Evolutionary conservation across 2,113 vertebrate genomes (phyloP), one percentile per base, ranked within the genome.

Genomic region (Podocnemis expansa): DNA sequence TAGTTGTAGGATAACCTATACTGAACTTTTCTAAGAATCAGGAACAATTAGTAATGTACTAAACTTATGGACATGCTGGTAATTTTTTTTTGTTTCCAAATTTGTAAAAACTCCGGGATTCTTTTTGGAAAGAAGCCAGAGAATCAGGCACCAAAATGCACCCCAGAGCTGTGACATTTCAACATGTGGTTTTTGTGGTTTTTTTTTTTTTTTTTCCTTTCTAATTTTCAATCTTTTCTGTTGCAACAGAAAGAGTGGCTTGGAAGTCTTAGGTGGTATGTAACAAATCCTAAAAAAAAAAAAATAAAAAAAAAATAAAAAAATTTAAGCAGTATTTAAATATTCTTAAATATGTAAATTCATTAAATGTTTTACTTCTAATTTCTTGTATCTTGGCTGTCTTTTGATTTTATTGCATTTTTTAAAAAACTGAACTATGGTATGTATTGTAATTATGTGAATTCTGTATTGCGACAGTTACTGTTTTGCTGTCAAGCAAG

Each of bases 1-100:
- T 99, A 99, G 99, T 98, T 98, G 99, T 99, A 99, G 99, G 98
- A 99, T 99, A 99, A 99, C 98, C 98, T 98, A 96, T 98, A 99
- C 98, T 98, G 99, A 98, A 97, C 97, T 98, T 99, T 99, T 99
- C 98, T 99, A 99, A 99, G 97, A 97, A 98, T 98, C 93, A 95
- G 98, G 97, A 97, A 96, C 97, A 96, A 97, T 97, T 96, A 98
- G 97, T 94, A 89, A 96, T 19, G 52, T 98, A 98, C 98, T 98
- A 98, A 99, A 98, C 98, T 98, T 97, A 98, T 97, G 98, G 99
- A 99, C 98, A 98, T 97, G 98, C 97, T 99, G 97, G 97, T 98
- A 88, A 96, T 97, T 97, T 97, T 90, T 98, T 95, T 98, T 98
- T 94, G 87, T 98, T 98, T 98, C 97, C 98, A 97, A 97, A 95